phyloP scores from a whole-genome alignment of 2,888 invertebrate genomes.

The Bellardia bayeri region DNA sequence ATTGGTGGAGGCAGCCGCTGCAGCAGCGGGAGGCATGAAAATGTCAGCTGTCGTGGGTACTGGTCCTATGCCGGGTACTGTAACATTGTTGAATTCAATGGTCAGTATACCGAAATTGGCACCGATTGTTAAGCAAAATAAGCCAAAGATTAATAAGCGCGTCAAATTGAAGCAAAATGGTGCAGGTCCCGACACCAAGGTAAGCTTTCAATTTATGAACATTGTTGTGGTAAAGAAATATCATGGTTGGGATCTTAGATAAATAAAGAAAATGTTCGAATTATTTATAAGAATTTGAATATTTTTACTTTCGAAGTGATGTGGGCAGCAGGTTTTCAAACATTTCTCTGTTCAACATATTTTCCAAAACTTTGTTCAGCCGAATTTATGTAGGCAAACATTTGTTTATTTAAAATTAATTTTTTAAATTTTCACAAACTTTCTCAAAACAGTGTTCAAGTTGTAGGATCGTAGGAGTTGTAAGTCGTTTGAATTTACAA shows the following conservation, averaged over 20 bases:
- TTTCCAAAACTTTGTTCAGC: no score
- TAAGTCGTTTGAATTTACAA: no score
- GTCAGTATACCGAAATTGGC: conserved; percentile 84
- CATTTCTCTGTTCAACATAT: neutral
- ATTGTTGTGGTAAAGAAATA: no score
- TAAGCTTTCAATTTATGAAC: conserved; percentile 37
- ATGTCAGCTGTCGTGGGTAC: conserved; percentile 80
- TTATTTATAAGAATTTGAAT: no score
- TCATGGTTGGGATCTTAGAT: neutral
- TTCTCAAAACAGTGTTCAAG: no score
- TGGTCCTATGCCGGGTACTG: conserved; percentile 78
- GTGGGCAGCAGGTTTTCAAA: neutral
- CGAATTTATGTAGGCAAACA: no score
- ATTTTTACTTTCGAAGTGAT: no score
- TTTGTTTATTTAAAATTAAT: no score
- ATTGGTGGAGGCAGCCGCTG: conserved; percentile 77
- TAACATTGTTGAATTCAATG: conserved; percentile 81
- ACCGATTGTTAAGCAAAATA: conserved; percentile 82
- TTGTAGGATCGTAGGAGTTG: no score
- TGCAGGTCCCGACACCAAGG: conserved; percentile 75
- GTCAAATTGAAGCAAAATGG: conserved; percentile 84
- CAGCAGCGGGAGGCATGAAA: conserved; percentile 78
- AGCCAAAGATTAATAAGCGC: conserved; percentile 84
- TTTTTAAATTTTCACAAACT: no score
- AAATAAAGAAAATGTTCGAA: no score